These are phyloP conservation scores for Ctenicera cuprea DNA, from an alignment of 2,888 invertebrate genomes.

Conservation along the genomic window DNA sequence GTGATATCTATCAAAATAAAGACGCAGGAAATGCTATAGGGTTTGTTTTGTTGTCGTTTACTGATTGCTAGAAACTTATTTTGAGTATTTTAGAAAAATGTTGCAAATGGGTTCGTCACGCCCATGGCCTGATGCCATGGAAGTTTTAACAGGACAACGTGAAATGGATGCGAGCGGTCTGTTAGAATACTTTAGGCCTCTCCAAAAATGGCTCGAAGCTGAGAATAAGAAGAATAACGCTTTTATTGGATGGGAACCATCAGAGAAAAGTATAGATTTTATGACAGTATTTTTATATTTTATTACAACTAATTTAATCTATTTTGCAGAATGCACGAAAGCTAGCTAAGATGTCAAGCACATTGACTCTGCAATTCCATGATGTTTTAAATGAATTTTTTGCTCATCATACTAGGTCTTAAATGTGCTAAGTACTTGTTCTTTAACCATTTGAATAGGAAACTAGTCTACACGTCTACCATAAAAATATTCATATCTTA, in stretches of 20 bases:
- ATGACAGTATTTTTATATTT: no score
- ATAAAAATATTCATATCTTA: no score
- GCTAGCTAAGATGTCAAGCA: background rate
- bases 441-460: no score
- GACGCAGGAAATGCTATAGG: slow-evolving; percentile 84
- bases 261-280: slow-evolving; percentile 60
- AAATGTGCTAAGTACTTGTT: no score
- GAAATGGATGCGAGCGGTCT: slow-evolving; percentile 85
- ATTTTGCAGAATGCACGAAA: slow-evolving; percentile 16
- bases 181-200: slow-evolving; percentile 87
- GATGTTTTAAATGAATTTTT: no score
- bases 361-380: no score
- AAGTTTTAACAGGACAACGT: slow-evolving; percentile 84
- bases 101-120: slow-evolving; percentile 83
- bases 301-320: background rate
- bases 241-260: slow-evolving; percentile 78
- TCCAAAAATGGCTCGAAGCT: slow-evolving; percentile 83
- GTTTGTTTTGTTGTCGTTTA: slow-evolving; percentile 67
- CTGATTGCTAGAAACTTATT: slow-evolving; percentile 57
- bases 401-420: no score
- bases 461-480: no score
- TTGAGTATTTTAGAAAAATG: slow-evolving; percentile 76
- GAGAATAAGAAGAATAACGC: slow-evolving; percentile 84
- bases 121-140: slow-evolving; percentile 92
- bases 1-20: slow-evolving; percentile 88